phyloP scores from a whole-genome alignment of 2,113 vertebrate genomes.

The Spermophilus dauricus region DNA sequence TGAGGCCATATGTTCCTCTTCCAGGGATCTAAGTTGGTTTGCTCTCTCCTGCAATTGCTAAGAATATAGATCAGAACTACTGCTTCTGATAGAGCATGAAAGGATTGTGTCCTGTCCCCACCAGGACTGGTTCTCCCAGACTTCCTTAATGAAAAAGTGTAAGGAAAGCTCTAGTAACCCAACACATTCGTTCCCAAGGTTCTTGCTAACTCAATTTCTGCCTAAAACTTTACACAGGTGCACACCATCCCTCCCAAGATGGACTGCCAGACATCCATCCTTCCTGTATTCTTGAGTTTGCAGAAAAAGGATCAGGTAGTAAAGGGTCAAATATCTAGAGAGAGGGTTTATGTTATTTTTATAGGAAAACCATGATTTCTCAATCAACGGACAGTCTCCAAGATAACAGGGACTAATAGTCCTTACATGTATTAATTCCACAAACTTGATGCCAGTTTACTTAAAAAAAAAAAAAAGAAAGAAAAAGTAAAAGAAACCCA shows the following conservation, averaged over 20 bases:
- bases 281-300: not conserved
- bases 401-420: not conserved
- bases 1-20: not conserved
- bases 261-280: fast-evolving
- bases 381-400: not conserved
- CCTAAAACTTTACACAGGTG: not conserved
- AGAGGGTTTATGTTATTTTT: not conserved
- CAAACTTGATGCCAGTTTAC: not conserved
- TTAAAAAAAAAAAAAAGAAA: not conserved
- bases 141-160: not conserved
- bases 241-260: not conserved
- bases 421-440: not conserved
- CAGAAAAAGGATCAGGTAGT: not conserved
- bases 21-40: not conserved
- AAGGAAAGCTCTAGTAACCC: not conserved
- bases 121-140: not conserved
- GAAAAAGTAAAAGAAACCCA: not conserved
- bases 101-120: not conserved
- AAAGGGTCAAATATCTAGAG: not conserved
- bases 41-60: not conserved
- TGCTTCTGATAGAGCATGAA: not conserved
- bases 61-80: not conserved
- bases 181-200: not conserved
- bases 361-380: not conserved
- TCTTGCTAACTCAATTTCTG: not conserved